Evolutionary conservation across 2,797 vertebrate genomes (phyloP), one percentile per base, ranked within the genome.

Genomic region (Amphiprion clarkii): DNA sequence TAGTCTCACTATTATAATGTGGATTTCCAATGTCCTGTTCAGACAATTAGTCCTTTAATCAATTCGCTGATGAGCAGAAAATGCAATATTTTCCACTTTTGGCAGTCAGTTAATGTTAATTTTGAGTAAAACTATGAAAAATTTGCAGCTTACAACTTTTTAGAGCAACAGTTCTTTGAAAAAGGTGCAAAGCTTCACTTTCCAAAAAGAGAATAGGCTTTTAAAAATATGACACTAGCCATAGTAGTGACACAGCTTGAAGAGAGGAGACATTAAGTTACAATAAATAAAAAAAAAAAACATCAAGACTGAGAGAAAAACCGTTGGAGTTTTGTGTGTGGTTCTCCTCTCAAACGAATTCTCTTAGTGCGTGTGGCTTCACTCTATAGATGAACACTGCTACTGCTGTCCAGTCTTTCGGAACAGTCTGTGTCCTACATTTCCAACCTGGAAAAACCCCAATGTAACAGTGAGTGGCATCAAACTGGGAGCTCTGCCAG

Each of bases 381-480:
- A 11, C n/a, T 10, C 19, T 9, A 7, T n/a, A 21, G 2, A 9
- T 36, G 33, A 36, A 36, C 48, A 21, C 1, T 21, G n/a, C 23
- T 13, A 49, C 3, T 51, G 8, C 3, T 19, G 44, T 46, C 44
- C 44, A 51, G 8, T 51, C 49, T 51, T 1, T 23, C 12, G 21
- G 21, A 11, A 14, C 5, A 19, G 23, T 42, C 39, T 60, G 2
- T 40, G 58, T 61, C 36, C 58, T 27, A 44, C 21, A 25, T 61
- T 27, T 44, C 53, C 53, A 46, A 52, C 48, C 36, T n/a, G 44
- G n/a, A 44, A 49, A 64, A 59, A 59, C 57, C 13, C 67, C 6
- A 36, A 6, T 31, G 36, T 49, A 23, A 16, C 48, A 71, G 49
- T 25, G 63, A 75, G 44, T 66, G 52, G 12, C 25, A 54, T 69